Conservation (phyloP, 1,140 invertebrate species). For the Cylas formicarius region DNA sequence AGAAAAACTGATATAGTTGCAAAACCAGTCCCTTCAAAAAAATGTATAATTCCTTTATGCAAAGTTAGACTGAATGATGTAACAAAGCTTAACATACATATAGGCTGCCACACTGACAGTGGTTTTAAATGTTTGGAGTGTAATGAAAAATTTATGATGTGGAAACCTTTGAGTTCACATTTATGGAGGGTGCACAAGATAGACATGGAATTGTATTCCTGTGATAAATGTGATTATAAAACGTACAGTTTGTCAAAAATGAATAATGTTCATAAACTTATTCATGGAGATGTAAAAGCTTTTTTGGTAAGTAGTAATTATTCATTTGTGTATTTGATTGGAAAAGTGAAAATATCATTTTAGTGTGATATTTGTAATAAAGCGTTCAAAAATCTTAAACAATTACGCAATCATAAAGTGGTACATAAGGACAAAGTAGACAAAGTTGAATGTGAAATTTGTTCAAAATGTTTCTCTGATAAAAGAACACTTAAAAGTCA, state of each 20-base stretch:
- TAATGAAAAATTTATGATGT: slow-evolving; percentile 44
- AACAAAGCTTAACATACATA: slow-evolving; percentile 48
- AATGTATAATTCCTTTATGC: slow-evolving; percentile 39
- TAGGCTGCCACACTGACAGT: slow-evolving; percentile 54
- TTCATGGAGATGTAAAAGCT: slow-evolving; percentile 56
- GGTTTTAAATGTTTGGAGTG: slow-evolving; percentile 64
- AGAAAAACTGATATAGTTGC: slow-evolving; percentile 23
- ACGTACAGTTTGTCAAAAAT: slow-evolving; percentile 55
- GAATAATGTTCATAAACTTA: slow-evolving; percentile 60
- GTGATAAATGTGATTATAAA: slow-evolving; percentile 58
- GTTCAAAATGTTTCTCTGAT: slow-evolving; percentile 53
- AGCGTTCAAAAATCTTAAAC: slow-evolving; percentile 68
- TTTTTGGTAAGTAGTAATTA: slow-evolving; percentile 39
- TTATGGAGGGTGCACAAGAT: slow-evolving; percentile 68
- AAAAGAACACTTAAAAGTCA: slow-evolving; percentile 54
- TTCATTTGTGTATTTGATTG: not conserved
- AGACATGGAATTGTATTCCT: slow-evolving; percentile 68
- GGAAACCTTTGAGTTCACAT: slow-evolving; percentile 62
- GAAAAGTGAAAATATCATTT: too few species aligned
- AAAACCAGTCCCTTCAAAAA: slow-evolving; percentile 24
- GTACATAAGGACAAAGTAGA: slow-evolving; percentile 44
- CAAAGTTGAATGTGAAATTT: slow-evolving; percentile 49
- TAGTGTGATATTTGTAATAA: slow-evolving; percentile 61
- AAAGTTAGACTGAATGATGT: slow-evolving; percentile 42
- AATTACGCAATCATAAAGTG: slow-evolving; percentile 58